Base-by-base conservation (phyloP, 2,797 vertebrate species). In the Myiotriccus ornatus region DNA sequence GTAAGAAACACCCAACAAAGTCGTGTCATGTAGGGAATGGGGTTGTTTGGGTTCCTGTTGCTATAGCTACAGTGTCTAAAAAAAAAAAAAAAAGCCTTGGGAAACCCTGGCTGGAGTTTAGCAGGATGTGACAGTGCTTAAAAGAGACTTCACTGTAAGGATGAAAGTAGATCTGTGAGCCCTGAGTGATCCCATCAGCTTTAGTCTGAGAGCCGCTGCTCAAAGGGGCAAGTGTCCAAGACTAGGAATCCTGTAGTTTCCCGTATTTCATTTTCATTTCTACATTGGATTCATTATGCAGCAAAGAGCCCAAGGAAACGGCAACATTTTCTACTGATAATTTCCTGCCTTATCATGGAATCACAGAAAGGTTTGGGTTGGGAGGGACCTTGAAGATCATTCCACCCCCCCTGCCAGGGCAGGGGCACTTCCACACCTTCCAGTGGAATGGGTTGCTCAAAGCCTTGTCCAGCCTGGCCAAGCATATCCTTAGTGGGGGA, bases 251-350 rank as follows among this genome's bases (percentile, higher is more conserved):
- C 81, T 57, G 17, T 91, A 74, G 62, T 87, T 96, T 91, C 56
- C 67, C 16, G 1, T n/a, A 73, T 94, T 95, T 95, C 34, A 76
- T 92, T 95, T 96, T 89, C 78, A 75, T 94, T 97, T 85, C 96
- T 96, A 87, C 68, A 76, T 79, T 64, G 82, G 95, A 81, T 95
- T 95, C 73, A 64, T 89, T 91, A 84, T 84, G 53, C 17, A 39
- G 84, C 84, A 89, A 97, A 94, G 93, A 92, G 69, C 77, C 30
- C 76, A 84, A 94, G 84, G 87, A 70, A 96, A 92, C 86, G 88
- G 12, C 34, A 92, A 88, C 32, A 75, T 92, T 96, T 96, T 95
- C 69, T 89, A 56, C 73, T 84, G 94, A 90, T 85, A 80, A 87
- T 96, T 96, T 96, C 86, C 88, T 95, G 78, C 76, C 90, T 97